Evolutionary conservation across 2,888 invertebrate genomes (phyloP), one percentile per base, ranked within the genome.

Genomic region (Cheilosia vulpina): DNA sequence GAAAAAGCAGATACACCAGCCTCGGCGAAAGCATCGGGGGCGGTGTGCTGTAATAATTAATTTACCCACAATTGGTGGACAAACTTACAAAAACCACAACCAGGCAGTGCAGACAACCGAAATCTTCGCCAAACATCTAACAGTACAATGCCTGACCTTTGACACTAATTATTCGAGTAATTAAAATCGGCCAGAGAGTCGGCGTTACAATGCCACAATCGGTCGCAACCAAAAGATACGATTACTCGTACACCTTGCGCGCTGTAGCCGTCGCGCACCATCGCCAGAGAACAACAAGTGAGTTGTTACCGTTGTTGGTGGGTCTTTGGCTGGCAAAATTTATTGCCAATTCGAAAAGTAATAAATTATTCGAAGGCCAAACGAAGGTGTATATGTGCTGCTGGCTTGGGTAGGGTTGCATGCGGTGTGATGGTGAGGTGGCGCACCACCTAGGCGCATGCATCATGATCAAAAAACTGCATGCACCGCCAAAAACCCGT

Each of bases 351-450:
- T 85, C 81, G 72, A 81, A 85, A 77, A 68, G 85, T 72, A 76
- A 81, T 85, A 81, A 85, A 85, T 81, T 81, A 85, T 72, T 76
- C 85, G 85, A 81, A 85, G 85, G 85, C 85, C 85, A 81, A 76
- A 81, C 63, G 65, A 82, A 82, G 63, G 55, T 50, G 38, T 45
- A 6, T 45, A 45, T n/a, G 9, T n/a, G 45, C 45, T n/a, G 19
- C 17, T 31, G 55, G 31, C 63, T 50, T 73, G 47, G 66, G 58
- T 73, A 53, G 66, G 58, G 66, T 66, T 66, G 73, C 50, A 11
- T 41, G 38, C 38, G 38, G 68, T 31, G 24, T 47, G 60, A n/a
- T 73, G 69, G 24, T 55, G 69, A 65, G 55, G 43, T 57, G 43
- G 50, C 17, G 27, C 47, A 53, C 80, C 69, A 68, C 73, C 84